Evolutionary conservation across 1,140 invertebrate species (phyloP), one percentile per base, ranked within the genome.

Genomic region (Cyclina sinensis): DNA sequence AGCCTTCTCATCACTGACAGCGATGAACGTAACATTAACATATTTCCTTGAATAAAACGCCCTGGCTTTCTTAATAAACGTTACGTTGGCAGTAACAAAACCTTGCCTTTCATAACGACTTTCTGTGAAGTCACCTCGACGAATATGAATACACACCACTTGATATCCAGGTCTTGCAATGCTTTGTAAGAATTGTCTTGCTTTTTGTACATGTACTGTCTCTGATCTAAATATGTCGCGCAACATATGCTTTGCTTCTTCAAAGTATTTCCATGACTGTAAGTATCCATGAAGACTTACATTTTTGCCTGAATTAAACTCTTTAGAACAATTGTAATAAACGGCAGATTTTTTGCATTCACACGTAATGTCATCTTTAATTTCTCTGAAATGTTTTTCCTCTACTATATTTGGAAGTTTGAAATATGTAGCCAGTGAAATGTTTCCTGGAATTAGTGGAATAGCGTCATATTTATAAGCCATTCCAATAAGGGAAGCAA

Each of bases 1-100:
- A 0, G 54, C 14, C 1, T 83, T 62, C 43, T 91, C 92, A 57
- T 93, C 90, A 24, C 89, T 90, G 27, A 88, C 43, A 0, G 93
- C 89, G 2, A 94, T 37, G 73, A 93, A 93, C 1, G 32, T 24
- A 0, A 91, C 81, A 3, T 83, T 73, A 2, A 48, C 35, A 35
- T 81, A 89, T 35, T 54, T 84, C 11, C 24, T 16, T 39, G 43
- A 48, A 30, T 90, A 89, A 51, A 74, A 83, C 24, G 54, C 32
- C 24, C 83, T 83, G 14, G 92, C 90, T 27, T 80, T 86, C 0
- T 59, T 0, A 51, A 92, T 65, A 48, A 89, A 92, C 0, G 18
- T 11, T 59, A 39, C 24, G 3, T 78, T 39, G 0, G 90, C 86
- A 12, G 86, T 24, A 12, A 1, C 65, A 24, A 57, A 65, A 0